Base-by-base conservation (phyloP, 2,888 invertebrate species). In the Perithous albicinctus region DNA sequence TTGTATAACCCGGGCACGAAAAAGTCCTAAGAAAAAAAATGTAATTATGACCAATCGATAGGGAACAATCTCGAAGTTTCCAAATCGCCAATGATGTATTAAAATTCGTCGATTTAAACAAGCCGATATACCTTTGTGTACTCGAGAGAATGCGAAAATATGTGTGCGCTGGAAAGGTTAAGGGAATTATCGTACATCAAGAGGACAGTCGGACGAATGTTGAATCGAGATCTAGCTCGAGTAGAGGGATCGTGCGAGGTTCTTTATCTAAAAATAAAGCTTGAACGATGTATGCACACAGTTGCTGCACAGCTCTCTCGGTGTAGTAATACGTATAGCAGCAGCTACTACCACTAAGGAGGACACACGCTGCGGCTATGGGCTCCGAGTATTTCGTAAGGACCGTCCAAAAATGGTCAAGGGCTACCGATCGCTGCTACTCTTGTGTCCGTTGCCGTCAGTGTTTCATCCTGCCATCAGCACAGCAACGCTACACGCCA, bases 191-290 rank as follows among this genome's bases (percentile, higher is more conserved):
- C 12, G 23, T 12, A 6, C 2, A 7, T 20, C 20, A 48, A 48
- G 48, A 10, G 5, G 15, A 35, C 6, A 35, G 10, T 35, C 8
- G 26, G 15, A 59, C 20, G 59, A 35, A 29, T 35, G n/a, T 15
- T 59, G 72, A 66, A 76, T 67, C 43, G 77, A 74, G 69, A 56
- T 73, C 73, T 73, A 61, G 70, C 54, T 69, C 76, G 76, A 67
- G 66, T 38, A 29, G 29, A 23, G 20, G 59, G 26, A 29, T 46
- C 59, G 77, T 41, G 51, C 83, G 74, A 72, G 72, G 70, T 64
- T 67, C 67, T 67, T 76, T 69, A 63, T 64, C 43, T 79, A 81
- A 83, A 80, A 78, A 83, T 83, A 83, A 75, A 70, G 43, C 77
- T 10, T 20, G 10, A 41, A 41, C 64, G 51, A 64, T 59, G 48